phyloP scores from a whole-genome alignment of 2,113 vertebrate species.

The Collichthys lucidus region DNA sequence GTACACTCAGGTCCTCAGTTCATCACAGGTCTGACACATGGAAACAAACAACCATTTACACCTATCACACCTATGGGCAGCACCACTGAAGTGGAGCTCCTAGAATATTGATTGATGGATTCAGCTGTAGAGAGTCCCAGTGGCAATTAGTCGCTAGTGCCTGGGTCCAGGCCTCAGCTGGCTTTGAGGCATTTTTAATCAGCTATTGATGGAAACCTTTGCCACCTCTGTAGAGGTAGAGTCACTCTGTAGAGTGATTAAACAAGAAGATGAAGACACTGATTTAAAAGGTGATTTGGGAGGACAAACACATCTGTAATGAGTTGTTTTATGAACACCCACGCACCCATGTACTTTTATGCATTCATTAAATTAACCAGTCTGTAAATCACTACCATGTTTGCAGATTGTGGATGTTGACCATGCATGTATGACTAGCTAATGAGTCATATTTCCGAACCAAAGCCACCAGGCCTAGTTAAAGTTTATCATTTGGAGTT shows the following conservation, averaged over 20 bases:
- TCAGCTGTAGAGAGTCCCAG: slow-evolving; percentile 16
- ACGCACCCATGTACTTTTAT: background rate
- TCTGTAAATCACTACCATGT: background rate
- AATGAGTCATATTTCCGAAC: background rate
- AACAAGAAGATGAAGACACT: slow-evolving; percentile 27
- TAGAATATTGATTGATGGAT: slow-evolving; percentile 23
- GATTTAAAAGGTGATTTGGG: slow-evolving; percentile 24
- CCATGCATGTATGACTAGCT: too few species aligned
- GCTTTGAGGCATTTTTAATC: slow-evolving; percentile 48
- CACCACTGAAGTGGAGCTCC: background rate
- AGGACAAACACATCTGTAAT: background rate
- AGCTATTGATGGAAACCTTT: slow-evolving; percentile 34
- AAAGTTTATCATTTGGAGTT: background rate
- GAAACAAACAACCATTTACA: too few species aligned
- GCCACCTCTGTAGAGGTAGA: slow-evolving; percentile 16
- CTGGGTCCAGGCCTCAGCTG: slow-evolving; percentile 18
- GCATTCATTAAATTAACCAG: background rate
- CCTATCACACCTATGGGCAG: too few species aligned
- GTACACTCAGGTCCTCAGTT: too few species aligned
- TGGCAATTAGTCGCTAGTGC: slow-evolving; percentile 24
- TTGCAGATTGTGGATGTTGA: background rate
- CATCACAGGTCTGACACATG: too few species aligned
- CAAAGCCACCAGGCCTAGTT: background rate
- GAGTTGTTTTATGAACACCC: slow-evolving; percentile 12
- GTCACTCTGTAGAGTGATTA: too few species aligned